A percentile compares a stretch with the other conserved stretches of the same genome.
These are phyloP conservation scores for Brevimyrus niger DNA, from an alignment of 2,113 vertebrate species.

Conservation along the genomic window DNA sequence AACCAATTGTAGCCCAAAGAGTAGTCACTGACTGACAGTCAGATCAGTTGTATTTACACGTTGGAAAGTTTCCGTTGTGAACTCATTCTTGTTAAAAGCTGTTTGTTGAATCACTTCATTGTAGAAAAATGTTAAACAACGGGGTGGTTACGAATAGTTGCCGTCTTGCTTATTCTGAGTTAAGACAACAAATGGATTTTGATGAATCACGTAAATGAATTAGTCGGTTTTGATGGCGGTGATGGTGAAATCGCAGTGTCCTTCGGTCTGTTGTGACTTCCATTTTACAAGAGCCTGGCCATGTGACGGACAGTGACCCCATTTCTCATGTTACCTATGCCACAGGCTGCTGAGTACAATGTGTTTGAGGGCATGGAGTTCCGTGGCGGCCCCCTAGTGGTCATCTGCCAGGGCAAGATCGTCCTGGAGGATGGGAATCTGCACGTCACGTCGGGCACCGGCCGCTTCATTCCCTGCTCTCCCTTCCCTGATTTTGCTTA, in stretches of 20 bases:
- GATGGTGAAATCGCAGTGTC: not conserved
- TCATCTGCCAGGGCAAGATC: conserved; percentile 94
- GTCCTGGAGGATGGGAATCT: conserved; percentile 87
- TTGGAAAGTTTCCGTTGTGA: not conserved
- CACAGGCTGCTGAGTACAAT: conserved; percentile 88
- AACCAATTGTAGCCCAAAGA: not conserved
- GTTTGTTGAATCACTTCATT: not conserved
- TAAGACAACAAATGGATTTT: not conserved
- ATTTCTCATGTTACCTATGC: not conserved
- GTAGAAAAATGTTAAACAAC: not conserved
- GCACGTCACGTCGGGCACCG: conserved; percentile 75
- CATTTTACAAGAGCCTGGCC: not conserved
- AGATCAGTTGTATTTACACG: not conserved
- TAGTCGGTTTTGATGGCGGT: not conserved
- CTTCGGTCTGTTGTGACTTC: not conserved
- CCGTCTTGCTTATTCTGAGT: not conserved
- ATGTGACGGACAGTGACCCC: not conserved
- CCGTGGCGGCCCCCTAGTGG: conserved; percentile 77
- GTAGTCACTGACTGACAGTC: not conserved
- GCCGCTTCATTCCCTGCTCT: conserved; percentile 84
- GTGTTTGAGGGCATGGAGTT: conserved; percentile 96
- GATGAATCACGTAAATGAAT: not conserved
- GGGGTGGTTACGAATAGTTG: not conserved
- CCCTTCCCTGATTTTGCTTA: conserved; percentile 90
- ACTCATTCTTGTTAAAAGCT: not conserved